phyloP scores from a whole-genome alignment of 2,797 vertebrate genomes.

The Simalia tracyae region DNA sequence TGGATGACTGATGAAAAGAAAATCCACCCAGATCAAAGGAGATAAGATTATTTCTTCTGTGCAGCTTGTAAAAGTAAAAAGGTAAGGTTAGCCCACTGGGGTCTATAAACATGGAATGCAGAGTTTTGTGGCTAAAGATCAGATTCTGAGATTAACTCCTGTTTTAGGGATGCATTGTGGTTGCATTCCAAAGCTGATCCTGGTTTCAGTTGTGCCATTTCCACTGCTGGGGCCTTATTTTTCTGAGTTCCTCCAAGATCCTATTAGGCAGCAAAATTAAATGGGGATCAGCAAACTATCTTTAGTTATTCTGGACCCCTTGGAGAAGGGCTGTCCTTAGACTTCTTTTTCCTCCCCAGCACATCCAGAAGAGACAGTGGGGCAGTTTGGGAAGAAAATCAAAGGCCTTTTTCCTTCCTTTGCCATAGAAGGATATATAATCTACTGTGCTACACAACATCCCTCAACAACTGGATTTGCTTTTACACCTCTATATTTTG shows the following conservation, averaged over 20 bases:
- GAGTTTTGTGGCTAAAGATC: background rate
- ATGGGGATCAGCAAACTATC: background rate
- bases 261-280: background rate
- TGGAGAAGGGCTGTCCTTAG: no score
- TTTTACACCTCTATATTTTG: background rate
- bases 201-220: background rate
- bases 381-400: no score
- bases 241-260: background rate
- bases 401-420: no score
- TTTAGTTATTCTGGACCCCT: background rate
- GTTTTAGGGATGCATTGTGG: background rate
- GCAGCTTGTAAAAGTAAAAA: background rate
- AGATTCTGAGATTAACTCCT: background rate
- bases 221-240: background rate
- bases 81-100: background rate
- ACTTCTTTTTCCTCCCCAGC: no score
- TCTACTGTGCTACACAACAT: no score
- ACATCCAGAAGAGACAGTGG: no score
- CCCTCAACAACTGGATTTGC: no score
- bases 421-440: no score
- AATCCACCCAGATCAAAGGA: background rate
- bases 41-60: background rate
- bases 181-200: background rate
- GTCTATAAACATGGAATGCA: background rate
- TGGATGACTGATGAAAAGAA: background rate